Percentiles rank a stretch among this genome's conserved stretches.
Evolutionary conservation across 2,113 vertebrate genomes (phyloP).

Genomic region (Stomatorhinus ivindoensis): DNA sequence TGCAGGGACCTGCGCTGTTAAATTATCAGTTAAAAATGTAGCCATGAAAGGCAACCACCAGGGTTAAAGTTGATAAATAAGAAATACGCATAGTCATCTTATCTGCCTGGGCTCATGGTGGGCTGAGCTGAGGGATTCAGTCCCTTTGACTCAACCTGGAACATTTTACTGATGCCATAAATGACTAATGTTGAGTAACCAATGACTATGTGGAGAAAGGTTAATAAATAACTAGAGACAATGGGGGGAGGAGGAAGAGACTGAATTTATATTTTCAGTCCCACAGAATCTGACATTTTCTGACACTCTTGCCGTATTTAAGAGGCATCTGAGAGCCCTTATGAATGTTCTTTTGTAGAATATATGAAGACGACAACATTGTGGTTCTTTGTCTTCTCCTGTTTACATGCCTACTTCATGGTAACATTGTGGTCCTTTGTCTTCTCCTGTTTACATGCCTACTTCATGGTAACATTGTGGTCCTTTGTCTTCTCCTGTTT

Average conservation of each 20-base stretch:
- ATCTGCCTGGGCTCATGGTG: neutral
- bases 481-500: neutral
- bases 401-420: neutral
- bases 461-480: neutral
- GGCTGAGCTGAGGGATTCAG: neutral
- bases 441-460: too few relatives aligned
- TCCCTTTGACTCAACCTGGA: neutral
- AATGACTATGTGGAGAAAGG: conserved; percentile 8
- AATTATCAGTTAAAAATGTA: neutral
- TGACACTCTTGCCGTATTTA: neutral
- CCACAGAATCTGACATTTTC: neutral
- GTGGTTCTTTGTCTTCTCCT: neutral
- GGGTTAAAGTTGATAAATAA: neutral
- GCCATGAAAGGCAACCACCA: neutral
- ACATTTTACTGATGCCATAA: neutral
- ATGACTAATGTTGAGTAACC: neutral
- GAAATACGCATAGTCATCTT: neutral
- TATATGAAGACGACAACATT: neutral
- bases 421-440: neutral
- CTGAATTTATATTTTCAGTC: neutral
- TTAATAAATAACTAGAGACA: conserved; percentile 22
- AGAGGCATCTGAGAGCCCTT: neutral
- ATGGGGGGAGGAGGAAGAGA: neutral
- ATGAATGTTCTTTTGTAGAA: neutral
- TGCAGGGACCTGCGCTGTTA: neutral